phyloP scores from a whole-genome alignment of 30 jellyfish, hydroid and myxozoan genomes.

The Cassiopea xamachana region DNA sequence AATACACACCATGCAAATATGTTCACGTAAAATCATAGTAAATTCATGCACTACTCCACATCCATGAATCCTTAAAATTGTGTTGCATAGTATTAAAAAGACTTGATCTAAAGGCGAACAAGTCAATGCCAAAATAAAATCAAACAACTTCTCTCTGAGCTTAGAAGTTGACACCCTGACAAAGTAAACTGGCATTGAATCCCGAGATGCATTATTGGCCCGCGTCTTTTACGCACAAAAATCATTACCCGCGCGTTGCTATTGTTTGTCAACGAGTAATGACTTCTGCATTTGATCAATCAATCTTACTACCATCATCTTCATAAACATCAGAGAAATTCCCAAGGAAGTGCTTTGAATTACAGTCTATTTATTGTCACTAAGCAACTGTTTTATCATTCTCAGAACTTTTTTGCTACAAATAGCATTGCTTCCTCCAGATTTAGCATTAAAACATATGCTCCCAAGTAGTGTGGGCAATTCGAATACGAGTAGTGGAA shows the following conservation, averaged over 20 bases:
- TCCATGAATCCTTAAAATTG: not conserved
- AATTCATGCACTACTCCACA: not conserved
- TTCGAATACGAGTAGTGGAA: too few relatives aligned
- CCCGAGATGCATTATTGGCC: slow-evolving; percentile 54
- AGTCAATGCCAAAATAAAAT: not conserved
- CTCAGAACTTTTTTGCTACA: too few relatives aligned
- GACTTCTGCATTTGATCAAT: not conserved
- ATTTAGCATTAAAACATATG: too few relatives aligned
- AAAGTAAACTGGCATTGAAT: slow-evolving; percentile 42
- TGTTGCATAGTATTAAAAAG: not conserved
- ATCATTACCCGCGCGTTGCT: not conserved
- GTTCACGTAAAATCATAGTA: not conserved
- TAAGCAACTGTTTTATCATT: too few relatives aligned
- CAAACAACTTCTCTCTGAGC: slow-evolving; percentile 9
- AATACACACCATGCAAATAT: not conserved
- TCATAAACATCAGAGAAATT: not conserved
- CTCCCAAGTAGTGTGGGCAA: too few relatives aligned
- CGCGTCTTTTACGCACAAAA: slow-evolving; percentile 23
- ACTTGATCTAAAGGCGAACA: not conserved
- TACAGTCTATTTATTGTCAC: too few relatives aligned
- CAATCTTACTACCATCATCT: not conserved
- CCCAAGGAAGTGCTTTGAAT: not conserved
- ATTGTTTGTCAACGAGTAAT: not conserved
- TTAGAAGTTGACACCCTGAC: slow-evolving; percentile 57
- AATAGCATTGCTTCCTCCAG: too few relatives aligned